A percentile compares a stretch with the other conserved stretches of the same genome.
Conservation (phyloP, 1,140 invertebrate genomes). For the Drosophila rufa region DNA sequence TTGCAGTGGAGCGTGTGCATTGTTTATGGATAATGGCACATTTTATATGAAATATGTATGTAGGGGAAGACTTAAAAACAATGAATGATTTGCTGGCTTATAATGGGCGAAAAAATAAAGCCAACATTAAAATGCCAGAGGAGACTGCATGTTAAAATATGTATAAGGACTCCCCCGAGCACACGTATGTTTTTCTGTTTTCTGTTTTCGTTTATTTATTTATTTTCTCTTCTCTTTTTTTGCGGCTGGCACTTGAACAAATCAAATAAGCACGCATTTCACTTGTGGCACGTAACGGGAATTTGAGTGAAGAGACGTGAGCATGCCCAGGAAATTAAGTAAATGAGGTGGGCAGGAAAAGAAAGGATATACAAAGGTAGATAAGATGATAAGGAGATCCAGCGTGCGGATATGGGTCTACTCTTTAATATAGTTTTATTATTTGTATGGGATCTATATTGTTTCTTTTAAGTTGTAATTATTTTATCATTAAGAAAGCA, state of each 20-base stretch:
- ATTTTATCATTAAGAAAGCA: too few relatives aligned
- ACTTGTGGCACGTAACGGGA: constrained; percentile 43
- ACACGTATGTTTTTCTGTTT: constrained; percentile 35
- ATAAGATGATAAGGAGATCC: neutral
- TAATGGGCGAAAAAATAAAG: neutral
- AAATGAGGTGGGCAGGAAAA: constrained; percentile 24
- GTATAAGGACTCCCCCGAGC: constrained; percentile 29
- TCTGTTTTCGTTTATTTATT: constrained; percentile 10
- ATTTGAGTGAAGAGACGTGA: constrained; percentile 46
- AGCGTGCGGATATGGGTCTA: neutral
- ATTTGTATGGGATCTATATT: neutral
- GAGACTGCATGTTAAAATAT: constrained; percentile 22
- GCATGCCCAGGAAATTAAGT: constrained; percentile 34
- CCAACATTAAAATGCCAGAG: constrained; percentile 26
- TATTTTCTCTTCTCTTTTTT: neutral
- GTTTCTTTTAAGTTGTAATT: too few relatives aligned
- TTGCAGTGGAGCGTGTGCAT: constrained; percentile 51
- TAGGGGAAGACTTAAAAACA: neutral
- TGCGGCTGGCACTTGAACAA: constrained; percentile 35
- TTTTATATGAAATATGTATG: constrained; percentile 6
- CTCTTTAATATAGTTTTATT: too few relatives aligned
- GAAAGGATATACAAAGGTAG: neutral
- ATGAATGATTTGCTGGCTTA: constrained; percentile 38
- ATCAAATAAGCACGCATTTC: constrained; percentile 63
- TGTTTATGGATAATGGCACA: constrained; percentile 42